These are phyloP conservation scores for Stictocephala bisonia DNA, from an alignment of 2,888 invertebrate species.

Conservation along the genomic window DNA sequence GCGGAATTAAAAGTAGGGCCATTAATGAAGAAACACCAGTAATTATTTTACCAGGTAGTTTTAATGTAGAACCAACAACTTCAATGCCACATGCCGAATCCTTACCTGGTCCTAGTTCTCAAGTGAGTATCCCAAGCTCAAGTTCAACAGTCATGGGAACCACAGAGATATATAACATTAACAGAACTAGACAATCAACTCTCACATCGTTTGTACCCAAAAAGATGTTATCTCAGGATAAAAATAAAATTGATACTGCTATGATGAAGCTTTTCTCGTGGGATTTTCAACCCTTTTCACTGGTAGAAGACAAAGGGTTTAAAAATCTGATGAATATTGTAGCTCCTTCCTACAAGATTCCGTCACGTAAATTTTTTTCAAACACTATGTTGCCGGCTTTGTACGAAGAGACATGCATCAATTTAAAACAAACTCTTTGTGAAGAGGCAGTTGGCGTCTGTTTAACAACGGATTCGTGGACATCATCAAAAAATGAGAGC, in stretches of 20 bases:
- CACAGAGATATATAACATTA: too few relatives aligned
- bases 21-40: too few relatives aligned
- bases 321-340: not conserved
- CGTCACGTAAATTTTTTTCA: conserved; percentile 24
- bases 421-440: not conserved
- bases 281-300: conserved; percentile 33
- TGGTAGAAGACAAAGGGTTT: conserved; percentile 42
- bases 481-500: conserved; percentile 59
- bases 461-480: conserved; percentile 61
- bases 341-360: conserved; percentile 17
- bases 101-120: too few relatives aligned
- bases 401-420: conserved; percentile 12
- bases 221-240: conserved; percentile 12
- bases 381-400: conserved; percentile 23
- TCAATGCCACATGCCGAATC: too few relatives aligned
- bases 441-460: conserved; percentile 43
- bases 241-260: conserved; percentile 35
- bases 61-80: too few relatives aligned
- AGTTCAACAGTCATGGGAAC: too few relatives aligned
- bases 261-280: conserved; percentile 31
- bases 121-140: too few relatives aligned
- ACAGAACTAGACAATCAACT: too few relatives aligned
- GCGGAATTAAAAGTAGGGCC: too few relatives aligned
- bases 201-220: not conserved
- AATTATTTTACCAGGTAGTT: too few relatives aligned